Conservation (phyloP, 2,113 vertebrate genomes). For the Cyanoderma ruficeps region DNA sequence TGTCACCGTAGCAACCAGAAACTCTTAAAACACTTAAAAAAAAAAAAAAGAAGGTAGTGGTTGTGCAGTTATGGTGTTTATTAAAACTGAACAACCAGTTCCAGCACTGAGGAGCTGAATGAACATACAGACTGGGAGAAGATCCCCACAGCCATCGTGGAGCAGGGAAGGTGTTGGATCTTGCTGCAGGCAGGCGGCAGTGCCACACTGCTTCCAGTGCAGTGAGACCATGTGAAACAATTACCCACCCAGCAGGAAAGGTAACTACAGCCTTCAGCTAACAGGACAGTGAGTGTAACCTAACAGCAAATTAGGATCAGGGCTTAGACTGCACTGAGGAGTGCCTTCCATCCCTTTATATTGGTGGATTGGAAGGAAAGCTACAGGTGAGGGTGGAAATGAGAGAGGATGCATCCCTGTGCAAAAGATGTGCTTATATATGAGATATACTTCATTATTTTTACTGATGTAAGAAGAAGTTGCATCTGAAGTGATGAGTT, state of each 20-base stretch:
- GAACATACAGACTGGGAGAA: background rate
- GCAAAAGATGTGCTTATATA: background rate
- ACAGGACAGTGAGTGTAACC: background rate
- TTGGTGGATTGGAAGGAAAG: background rate
- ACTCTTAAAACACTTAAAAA: background rate
- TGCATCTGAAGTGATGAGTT: background rate
- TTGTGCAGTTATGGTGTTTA: background rate
- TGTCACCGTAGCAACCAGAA: background rate
- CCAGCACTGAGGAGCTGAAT: background rate
- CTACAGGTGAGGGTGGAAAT: background rate
- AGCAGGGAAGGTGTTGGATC: background rate
- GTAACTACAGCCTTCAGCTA: background rate
- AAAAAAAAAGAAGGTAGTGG: too few species aligned
- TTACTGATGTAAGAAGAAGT: background rate
- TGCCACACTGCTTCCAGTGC: background rate
- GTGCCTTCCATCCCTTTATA: background rate
- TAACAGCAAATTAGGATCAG: background rate
- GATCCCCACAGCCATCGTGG: background rate
- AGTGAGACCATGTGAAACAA: background rate
- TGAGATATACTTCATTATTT: background rate
- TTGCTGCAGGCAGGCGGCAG: background rate
- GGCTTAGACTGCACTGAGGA: background rate
- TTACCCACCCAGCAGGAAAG: background rate
- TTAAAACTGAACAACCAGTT: background rate
- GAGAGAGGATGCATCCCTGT: background rate